Percentiles rank a stretch among this genome's conserved stretches.
These are phyloP conservation scores for Dromaius novaehollandiae DNA, from an alignment of 2,113 vertebrate genomes.

Conservation along the genomic window DNA sequence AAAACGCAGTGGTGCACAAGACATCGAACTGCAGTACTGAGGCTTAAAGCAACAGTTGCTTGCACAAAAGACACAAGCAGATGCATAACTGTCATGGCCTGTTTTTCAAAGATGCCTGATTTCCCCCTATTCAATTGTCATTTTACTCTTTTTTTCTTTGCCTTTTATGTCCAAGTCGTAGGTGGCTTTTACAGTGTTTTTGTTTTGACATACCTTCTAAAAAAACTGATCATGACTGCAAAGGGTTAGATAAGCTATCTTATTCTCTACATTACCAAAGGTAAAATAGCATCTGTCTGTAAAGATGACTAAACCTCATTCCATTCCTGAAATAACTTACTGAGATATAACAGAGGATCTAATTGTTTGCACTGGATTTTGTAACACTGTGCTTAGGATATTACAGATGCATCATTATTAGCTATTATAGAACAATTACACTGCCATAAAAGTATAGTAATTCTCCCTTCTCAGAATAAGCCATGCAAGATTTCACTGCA, in stretches of 20 bases:
- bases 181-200: background rate
- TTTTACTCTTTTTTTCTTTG: background rate
- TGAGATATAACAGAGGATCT: background rate
- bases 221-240: background rate
- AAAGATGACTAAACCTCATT: slow-evolving; percentile 4
- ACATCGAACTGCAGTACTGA: background rate
- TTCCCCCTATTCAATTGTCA: background rate
- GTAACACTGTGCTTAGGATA: background rate
- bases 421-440: slow-evolving; percentile 25
- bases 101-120: background rate
- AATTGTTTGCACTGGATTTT: slow-evolving; percentile 37
- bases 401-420: slow-evolving; percentile 39
- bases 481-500: slow-evolving; percentile 4
- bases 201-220: background rate
- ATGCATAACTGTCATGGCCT: rapidly evolving
- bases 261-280: background rate
- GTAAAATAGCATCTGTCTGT: slow-evolving; percentile 18
- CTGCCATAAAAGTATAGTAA: background rate
- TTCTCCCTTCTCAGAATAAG: slow-evolving; percentile 20
- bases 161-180: background rate
- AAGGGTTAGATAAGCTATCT: background rate
- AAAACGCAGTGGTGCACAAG: background rate
- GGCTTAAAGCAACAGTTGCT: background rate
- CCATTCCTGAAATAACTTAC: slow-evolving; percentile 6
- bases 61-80: background rate